These are phyloP conservation scores for Gryllus longicercus DNA, from an alignment of 2,888 invertebrate genomes.

Conservation along the genomic window DNA sequence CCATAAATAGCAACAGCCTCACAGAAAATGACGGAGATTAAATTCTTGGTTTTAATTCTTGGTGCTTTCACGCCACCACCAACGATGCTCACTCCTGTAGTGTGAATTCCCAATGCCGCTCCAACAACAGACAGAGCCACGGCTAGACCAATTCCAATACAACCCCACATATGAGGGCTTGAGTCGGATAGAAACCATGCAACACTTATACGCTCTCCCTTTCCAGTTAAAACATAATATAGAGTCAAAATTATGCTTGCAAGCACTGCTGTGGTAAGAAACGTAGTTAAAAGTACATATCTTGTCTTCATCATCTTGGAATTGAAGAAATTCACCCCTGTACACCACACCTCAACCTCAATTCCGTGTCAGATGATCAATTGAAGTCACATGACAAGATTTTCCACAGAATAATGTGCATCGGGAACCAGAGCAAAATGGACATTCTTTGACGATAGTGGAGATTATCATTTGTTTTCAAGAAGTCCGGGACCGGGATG, in stretches of 20 bases:
- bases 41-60: slow-evolving; percentile 97
- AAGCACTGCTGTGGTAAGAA: not conserved
- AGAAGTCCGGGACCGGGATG: too few relatives aligned
- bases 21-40: slow-evolving; percentile 99
- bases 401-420: not conserved
- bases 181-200: slow-evolving; percentile 79
- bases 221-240: slow-evolving; percentile 52
- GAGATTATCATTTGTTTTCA: too few relatives aligned
- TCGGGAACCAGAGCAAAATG: too few relatives aligned
- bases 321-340: not conserved
- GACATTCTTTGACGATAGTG: too few relatives aligned
- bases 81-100: slow-evolving; percentile 92
- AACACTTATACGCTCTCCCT: slow-evolving; percentile 52
- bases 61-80: slow-evolving; percentile 99
- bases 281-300: not conserved
- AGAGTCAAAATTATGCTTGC: slow-evolving; percentile 38
- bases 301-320: not conserved
- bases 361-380: not conserved
- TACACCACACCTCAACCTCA: not conserved
- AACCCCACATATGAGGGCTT: slow-evolving; percentile 96
- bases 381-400: not conserved
- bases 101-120: slow-evolving; percentile 97
- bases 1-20: slow-evolving; percentile 99
- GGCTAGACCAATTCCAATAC: slow-evolving; percentile 86
- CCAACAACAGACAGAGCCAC: slow-evolving; percentile 96